Base-by-base conservation (phyloP, 2,888 invertebrate genomes). In the Watsonalla binaria region DNA sequence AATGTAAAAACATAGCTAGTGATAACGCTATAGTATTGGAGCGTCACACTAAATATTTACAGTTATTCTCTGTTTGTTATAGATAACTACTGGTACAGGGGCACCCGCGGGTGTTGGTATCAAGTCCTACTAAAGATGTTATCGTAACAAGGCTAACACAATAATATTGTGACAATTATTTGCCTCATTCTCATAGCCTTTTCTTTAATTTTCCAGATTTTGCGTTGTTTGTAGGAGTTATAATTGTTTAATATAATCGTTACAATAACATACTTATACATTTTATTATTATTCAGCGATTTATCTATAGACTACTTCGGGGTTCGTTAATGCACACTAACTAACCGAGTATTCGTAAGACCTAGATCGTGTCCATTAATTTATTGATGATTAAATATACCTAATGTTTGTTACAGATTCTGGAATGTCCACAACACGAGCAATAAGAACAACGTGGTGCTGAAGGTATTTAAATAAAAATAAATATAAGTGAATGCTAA, bases 21-120 rank as follows among this genome's bases (percentile, higher is more conserved):
- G 49, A 48, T 13, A 48, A 48, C 56, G 49, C 51, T 53, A 24
- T 24, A 24, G 24, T 24, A 55, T 55, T 56, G 50, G 61, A 58
- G 57, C 68, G 64, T 68, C 65, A 63, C 58, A 55, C 50, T 62
- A 53, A 58, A 55, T 74, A 70, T 76, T 72, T 69, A 69, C 70
- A 65, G 58, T 63, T 59, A 58, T 54, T 56, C 59, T 63, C 62
- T 63, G 62, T 66, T 76, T 78, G 80, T 82, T 81, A 74, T 42
- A 42, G 75, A 74, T 42, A 42, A 42, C 11, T 42, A 42, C 42
- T 11, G 37, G 24, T 24, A 24, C 37, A 37, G 42, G 11, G 42
- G 42, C 42, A 42, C 42, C 42, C 9, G 42, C 42, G 42, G 42
- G 42, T 42, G 42, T 5, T 42, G 11, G 42, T 11, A 42, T 11